These are phyloP conservation scores for Trachelus stipa DNA, from an alignment of 2,888 invertebrate species.

Conservation along the genomic window DNA sequence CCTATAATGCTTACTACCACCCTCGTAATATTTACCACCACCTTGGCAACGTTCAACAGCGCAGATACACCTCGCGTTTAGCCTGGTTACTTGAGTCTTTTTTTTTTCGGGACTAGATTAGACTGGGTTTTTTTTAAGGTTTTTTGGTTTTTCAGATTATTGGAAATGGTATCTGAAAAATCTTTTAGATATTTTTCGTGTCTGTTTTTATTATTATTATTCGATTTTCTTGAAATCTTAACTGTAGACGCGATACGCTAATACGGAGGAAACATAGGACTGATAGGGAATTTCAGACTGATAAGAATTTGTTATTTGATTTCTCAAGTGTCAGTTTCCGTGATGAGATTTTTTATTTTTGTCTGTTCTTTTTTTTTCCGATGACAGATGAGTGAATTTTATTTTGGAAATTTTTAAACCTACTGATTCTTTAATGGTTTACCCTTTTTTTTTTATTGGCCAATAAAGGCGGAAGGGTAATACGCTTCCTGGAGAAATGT, in stretches of 20 bases:
- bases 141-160: background rate
- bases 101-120: slow-evolving; percentile 46
- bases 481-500: slow-evolving; percentile 21
- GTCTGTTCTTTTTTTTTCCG: background rate
- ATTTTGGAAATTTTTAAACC: background rate
- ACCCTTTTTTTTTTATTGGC: background rate
- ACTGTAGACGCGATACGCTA: too few relatives aligned
- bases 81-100: background rate
- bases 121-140: slow-evolving; percentile 7
- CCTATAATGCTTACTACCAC: slow-evolving; percentile 67
- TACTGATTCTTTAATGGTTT: background rate
- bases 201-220: background rate
- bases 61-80: slow-evolving; percentile 16
- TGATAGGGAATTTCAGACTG: background rate
- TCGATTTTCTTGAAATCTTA: background rate
- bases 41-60: slow-evolving; percentile 32
- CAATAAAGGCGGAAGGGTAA: background rate
- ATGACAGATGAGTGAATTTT: slow-evolving; percentile 7
- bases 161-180: background rate
- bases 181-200: background rate
- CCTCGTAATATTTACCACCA: slow-evolving; percentile 58
- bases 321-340: background rate
- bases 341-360: background rate
- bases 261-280: too few relatives aligned
- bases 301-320: background rate